Evolutionary conservation across 2,113 vertebrate species (phyloP), one percentile per base, ranked within the genome.

Genomic region (Smithornis capensis): DNA sequence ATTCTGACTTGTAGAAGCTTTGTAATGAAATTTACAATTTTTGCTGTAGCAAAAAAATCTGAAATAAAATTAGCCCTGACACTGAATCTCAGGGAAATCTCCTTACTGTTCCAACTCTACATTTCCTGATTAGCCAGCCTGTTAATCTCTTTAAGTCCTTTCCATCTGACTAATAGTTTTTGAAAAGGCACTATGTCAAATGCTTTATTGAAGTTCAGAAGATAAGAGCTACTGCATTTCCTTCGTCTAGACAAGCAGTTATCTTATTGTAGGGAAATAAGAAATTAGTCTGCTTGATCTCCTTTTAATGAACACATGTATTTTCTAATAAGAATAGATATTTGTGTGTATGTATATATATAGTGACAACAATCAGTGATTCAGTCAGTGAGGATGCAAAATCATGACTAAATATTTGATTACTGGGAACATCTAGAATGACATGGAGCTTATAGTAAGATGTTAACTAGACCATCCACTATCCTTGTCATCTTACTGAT

Each of bases 81-180:
- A 23, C 29, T 56, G 74, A 68, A 84, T 93, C 67, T 80, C 31
- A 64, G 55, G 53, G 65, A 95, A 87, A 83, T 92, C 28, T 79
- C 12, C 40, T 77, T 91, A 42, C 37, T 77, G 33, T 93, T 93
- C 83, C 55, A 93, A 63, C 42, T 27, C 50, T 53, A 37, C n/a
- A 53, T 85, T 89, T 90, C 57, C 87, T 90, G 70, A 93, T 91
- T 85, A 96, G 65, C 38, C 65, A 53, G 49, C 24, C 57, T 85
- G 78, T 90, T 85, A 83, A 93, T 73, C 52, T 77, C 23, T 83
- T 57, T 78, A 73, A 90, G 90, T 94, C 80, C 67, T 80, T 91
- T 85, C 28, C 37, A 84, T 19, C 19, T 69, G 57, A 33, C 53
- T 90, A 90, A 91, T 68, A 76, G 40, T 50, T 92, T 92, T 82